Evolutionary conservation across 2,888 invertebrate genomes (phyloP), one percentile per base, ranked within the genome.

Genomic region (Leuctra nigra): DNA sequence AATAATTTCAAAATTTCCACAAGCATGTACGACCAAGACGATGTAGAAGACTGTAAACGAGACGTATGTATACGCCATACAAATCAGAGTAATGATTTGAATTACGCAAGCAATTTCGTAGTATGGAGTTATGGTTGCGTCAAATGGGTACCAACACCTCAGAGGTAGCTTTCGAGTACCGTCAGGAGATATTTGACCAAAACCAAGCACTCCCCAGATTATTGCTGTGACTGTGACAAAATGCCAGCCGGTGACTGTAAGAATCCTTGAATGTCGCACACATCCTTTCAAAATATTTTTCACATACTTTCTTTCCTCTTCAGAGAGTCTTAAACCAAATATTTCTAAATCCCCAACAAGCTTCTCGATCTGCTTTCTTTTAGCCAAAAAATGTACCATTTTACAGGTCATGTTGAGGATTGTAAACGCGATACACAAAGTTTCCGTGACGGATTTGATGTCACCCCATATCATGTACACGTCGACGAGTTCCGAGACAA

Each of bases 401-500:
- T 50, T 50, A 22, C 29, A 50, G 33, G 50, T 50, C 50, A 50
- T 50, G 35, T 50, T 50, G 35, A 35, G 11, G 14, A 50, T 50
- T 1, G 50, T 50, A 35, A 50, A 50, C 9, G 50, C 33, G n/a
- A 50, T 35, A 20, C 35, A 35, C 35, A 50, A 20, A 11, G 33
- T 50, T 35, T 50, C 50, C 13, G 50, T 50, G 18, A 50, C 50
- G 6, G 33, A 35, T 16, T 50, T 33, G 4, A 50, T 13, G 50
- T 50, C 33, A 9, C 50, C 50, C 50, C 50, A 50, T 9, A 11
- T 50, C 3, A 50, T 7, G 35, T 35, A 50, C 16, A 50, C 50
- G 50, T 50, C 50, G 50, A 50, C 35, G 1, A 50, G 13, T 35
- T 50, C 50, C 9, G 50, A 33, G 3, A 35, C 50, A 18, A 50